Base-by-base conservation (phyloP, 2,888 invertebrate species). In the Rhodophaea formosa region DNA sequence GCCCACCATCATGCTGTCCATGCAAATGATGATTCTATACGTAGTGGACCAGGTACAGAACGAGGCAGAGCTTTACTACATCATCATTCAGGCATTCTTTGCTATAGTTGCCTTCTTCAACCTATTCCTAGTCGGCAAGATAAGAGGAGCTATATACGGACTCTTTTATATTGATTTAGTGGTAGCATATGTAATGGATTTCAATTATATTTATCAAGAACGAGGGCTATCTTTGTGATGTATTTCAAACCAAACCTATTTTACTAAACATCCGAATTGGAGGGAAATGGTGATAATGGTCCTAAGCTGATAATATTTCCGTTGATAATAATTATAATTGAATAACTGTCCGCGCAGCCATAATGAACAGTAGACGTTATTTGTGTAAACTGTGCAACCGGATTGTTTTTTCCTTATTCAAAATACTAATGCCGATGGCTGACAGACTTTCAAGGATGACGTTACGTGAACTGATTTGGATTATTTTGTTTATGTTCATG, bases 1-100 rank as follows among this genome's bases (percentile, higher is more conserved):
- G 42, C 88, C 90, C 35, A 88, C 89, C n/a, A 79, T 89, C 59
- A 83, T 88, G 85, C 77, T 85, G 67, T 84, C 89, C 46, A 59
- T 74, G 23, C 79, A 77, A 61, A 71, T 86, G 44, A 84, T 88
- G 80, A 75, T 90, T 68, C 82, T 90, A 56, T 88, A 90, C 69
- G 56, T 88, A 57, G 88, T 89, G 63, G 89, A 88, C 68, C 89
- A 90, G 75, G 82, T 87, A 62, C 82, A 82, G 69, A 74, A 78
- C 69, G 84, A 87, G 75, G 86, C 86, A 53, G 88, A 89, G 66
- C 62, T 82, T 35, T 88, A 87, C 69, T 89, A 84, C 61, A 70
- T 82, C 16, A 0, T 75, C 39, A 75, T 85, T 57, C 79, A 88
- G 68, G 65, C 80, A 0, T 2, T 59, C 8, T 14, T 88, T 6